Evolutionary conservation across 2,888 invertebrate genomes (phyloP).

Genomic region (Tachina grossa): DNA sequence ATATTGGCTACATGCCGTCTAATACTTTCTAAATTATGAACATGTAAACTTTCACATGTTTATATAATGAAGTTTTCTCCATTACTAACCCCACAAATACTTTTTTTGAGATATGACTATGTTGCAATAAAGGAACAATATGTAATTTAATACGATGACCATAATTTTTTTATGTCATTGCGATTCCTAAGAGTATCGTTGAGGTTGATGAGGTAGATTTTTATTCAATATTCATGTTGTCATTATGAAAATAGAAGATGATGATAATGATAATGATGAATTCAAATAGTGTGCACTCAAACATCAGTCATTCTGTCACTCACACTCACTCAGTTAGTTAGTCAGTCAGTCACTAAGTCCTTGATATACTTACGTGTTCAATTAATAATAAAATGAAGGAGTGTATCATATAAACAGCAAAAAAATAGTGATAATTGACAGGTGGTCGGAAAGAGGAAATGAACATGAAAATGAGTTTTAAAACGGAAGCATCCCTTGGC

Average conservation of each 20-base stretch:
- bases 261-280: constrained; percentile 11
- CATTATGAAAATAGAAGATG: constrained; percentile 5
- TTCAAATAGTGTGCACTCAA: constrained; percentile 19
- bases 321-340: constrained; percentile 10
- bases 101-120: no score
- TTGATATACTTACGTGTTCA: constrained; percentile 37
- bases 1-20: no score
- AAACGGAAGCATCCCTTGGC: constrained; percentile 35
- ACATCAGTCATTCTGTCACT: constrained; percentile 13
- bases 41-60: no score
- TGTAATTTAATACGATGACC: no score
- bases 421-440: constrained; percentile 31
- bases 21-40: no score
- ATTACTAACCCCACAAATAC: no score
- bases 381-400: constrained; percentile 41
- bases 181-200: constrained; percentile 30
- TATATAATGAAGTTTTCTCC: no score
- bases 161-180: no score
- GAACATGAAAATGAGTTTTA: constrained; percentile 37
- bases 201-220: constrained; percentile 22
- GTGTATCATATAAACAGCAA: constrained; percentile 6
- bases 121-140: no score
- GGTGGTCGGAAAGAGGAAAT: constrained; percentile 49
- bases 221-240: constrained; percentile 24
- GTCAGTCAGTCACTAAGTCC: constrained; percentile 10